These are phyloP conservation scores for Scatophagus argus DNA, from an alignment of 2,113 vertebrate species.

Conservation along the genomic window DNA sequence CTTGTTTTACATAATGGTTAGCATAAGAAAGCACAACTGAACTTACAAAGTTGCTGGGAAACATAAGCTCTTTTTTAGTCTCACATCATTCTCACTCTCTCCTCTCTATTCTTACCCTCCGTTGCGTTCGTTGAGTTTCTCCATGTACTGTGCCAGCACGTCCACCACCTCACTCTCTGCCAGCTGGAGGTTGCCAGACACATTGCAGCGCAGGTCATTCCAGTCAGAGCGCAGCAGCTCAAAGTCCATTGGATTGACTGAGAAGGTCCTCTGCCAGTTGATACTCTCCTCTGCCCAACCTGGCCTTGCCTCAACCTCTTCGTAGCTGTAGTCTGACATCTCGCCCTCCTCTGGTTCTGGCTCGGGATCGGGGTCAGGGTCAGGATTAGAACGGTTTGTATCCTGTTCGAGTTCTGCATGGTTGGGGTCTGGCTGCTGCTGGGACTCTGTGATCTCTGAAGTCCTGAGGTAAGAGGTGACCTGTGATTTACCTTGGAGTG, in stretches of 20 bases:
- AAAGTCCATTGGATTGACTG: constrained; percentile 94
- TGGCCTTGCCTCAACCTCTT: constrained; percentile 86
- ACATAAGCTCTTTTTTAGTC: neutral
- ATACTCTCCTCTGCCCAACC: constrained; percentile 95
- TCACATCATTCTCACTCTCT: neutral
- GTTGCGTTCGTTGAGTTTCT: constrained; percentile 92
- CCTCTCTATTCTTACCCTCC: constrained; percentile 85
- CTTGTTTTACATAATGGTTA: constrained; percentile 29
- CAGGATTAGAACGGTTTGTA: constrained; percentile 69
- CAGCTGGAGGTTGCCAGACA: constrained; percentile 97
- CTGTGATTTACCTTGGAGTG: constrained; percentile 44
- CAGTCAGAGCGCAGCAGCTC: constrained; percentile 97
- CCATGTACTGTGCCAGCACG: constrained; percentile 97
- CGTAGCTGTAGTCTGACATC: constrained; percentile 92
- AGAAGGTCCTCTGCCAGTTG: constrained; percentile 98
- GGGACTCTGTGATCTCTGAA: constrained; percentile 85
- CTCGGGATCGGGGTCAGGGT: constrained; percentile 69
- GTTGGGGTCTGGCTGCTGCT: constrained; percentile 78
- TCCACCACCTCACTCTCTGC: constrained; percentile 94
- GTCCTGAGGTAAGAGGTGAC: constrained; percentile 90
- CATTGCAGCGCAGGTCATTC: constrained; percentile 98
- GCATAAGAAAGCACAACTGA: neutral
- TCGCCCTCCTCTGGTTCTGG: constrained; percentile 87
- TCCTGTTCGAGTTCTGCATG: constrained; percentile 63
- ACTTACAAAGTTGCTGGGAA: neutral